Evolutionary conservation across 2,888 invertebrate genomes (phyloP).

Genomic region (Liopterus haemorrhoidalis): DNA sequence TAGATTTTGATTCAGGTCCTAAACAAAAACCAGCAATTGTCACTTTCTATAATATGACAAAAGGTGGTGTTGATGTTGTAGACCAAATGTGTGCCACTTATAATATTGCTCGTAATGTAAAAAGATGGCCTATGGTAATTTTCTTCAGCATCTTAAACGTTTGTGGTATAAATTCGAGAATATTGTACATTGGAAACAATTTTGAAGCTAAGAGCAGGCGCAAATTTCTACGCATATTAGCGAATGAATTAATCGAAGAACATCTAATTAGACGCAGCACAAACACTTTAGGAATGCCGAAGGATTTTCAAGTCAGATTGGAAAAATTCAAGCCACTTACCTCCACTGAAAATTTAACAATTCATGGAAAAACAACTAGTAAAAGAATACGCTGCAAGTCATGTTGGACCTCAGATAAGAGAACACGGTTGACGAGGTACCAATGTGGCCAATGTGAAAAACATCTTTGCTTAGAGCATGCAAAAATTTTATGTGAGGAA

Average conservation of each 20-base stretch:
- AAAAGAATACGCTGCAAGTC: no score
- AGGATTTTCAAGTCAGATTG: background rate
- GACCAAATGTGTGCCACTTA: conserved; percentile 7
- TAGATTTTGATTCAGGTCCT: no score
- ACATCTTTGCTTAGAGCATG: no score
- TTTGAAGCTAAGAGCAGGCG: background rate
- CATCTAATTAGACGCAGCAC: conserved; percentile 2
- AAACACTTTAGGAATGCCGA: background rate
- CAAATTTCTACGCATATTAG: background rate
- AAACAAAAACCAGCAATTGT: conserved; percentile 6
- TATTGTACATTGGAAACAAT: background rate
- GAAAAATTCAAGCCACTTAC: background rate
- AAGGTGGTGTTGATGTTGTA: background rate
- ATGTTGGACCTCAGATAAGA: no score
- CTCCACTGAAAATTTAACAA: background rate
- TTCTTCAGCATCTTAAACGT: conserved; percentile 6
- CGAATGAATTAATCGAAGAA: background rate
- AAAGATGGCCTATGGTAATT: conserved; percentile 5
- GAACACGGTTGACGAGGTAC: no score
- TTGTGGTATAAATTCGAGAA: background rate
- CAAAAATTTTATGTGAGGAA: no score
- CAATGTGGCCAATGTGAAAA: no score
- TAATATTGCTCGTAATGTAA: conserved; percentile 1
- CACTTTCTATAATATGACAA: conserved; percentile 5
- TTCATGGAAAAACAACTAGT: no score